These are phyloP conservation scores for Melolontha melolontha DNA, from an alignment of 2,888 invertebrate genomes.

Conservation along the genomic window DNA sequence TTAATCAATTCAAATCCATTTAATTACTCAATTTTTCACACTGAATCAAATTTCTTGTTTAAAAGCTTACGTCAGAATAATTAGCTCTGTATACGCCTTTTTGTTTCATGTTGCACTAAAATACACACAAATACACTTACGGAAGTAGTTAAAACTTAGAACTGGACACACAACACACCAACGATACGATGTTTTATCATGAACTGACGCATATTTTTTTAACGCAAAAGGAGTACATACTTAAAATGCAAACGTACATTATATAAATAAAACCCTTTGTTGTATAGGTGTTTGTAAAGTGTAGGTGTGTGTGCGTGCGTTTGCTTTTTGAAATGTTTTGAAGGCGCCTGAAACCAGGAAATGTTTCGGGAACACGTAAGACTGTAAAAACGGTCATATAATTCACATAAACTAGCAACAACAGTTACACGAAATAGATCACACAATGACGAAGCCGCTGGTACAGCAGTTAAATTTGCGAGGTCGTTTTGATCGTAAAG, in stretches of 20 bases:
- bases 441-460: constrained; percentile 33
- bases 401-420: constrained; percentile 45
- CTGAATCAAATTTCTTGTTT: too few species aligned
- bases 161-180: too few species aligned
- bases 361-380: constrained; percentile 41
- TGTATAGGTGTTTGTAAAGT: neutral
- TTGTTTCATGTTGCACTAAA: too few species aligned
- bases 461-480: constrained; percentile 40
- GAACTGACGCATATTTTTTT: constrained; percentile 5
- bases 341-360: constrained; percentile 45
- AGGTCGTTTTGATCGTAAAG: constrained; percentile 40
- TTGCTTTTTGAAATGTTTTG: constrained; percentile 7
- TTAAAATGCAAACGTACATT: neutral
- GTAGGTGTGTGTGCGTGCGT: constrained; percentile 9
- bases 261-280: constrained; percentile 14
- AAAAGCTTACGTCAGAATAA: too few species aligned
- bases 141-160: too few species aligned
- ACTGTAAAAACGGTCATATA: constrained; percentile 47
- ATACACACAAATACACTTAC: too few species aligned
- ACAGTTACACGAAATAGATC: constrained; percentile 46
- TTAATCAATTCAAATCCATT: too few species aligned
- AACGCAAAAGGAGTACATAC: neutral
- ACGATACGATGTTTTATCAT: neutral
- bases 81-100: too few species aligned
- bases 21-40: too few species aligned